These are phyloP conservation scores for Coilia nasus DNA, from an alignment of 2,797 vertebrate genomes.

Conservation along the genomic window DNA sequence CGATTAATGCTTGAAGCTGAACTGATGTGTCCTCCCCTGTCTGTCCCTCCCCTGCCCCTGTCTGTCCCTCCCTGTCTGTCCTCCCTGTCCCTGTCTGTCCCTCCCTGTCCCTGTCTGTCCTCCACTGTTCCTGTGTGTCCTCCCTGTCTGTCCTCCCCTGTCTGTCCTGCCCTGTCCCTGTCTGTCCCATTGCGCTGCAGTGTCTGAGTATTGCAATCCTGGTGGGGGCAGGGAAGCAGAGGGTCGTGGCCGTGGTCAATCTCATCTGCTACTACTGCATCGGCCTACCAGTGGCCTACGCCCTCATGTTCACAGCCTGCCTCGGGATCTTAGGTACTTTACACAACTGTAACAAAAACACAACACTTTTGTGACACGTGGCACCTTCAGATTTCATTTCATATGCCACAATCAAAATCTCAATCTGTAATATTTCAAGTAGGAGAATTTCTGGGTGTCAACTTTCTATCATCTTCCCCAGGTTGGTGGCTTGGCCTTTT, in stretches of 20 bases:
- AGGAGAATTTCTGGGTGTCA: no score
- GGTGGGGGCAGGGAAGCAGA: constrained; percentile 88
- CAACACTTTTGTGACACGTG: background rate
- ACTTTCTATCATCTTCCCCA: constrained; percentile 50
- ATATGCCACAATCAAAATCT: background rate
- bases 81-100: no score
- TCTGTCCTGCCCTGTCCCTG: no score
- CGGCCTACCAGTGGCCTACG: constrained; percentile 81
- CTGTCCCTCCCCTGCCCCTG: no score
- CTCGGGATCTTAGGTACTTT: constrained; percentile 83
- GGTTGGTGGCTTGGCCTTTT: constrained; percentile 87
- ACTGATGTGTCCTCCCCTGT: no score
- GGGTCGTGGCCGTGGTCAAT: constrained; percentile 85
- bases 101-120: no score
- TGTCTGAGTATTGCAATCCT: constrained; percentile 85
- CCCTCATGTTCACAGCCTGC: constrained; percentile 82
- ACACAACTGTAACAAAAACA: no score
- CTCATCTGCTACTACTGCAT: constrained; percentile 84
- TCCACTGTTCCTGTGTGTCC: no score
- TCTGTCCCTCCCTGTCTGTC: no score
- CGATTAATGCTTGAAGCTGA: no score
- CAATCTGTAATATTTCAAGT: background rate
- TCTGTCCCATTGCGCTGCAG: constrained; percentile 63
- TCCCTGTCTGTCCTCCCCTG: no score
- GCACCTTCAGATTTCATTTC: background rate